Percentiles rank a stretch among this genome's conserved stretches.
Evolutionary conservation across 2,797 vertebrate genomes (phyloP).

Genomic region (Neosilurus hyrtlii): DNA sequence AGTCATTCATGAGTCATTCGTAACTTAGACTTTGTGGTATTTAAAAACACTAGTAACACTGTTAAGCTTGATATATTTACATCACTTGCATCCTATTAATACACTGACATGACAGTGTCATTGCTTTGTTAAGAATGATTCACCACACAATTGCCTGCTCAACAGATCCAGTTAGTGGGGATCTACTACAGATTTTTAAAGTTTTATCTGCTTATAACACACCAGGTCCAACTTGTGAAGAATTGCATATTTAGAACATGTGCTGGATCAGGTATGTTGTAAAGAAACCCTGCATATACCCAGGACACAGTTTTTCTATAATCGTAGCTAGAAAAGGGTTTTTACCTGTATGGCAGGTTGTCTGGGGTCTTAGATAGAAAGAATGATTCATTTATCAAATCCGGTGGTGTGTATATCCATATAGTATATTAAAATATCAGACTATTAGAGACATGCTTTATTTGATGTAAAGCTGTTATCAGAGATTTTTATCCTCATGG

Average conservation of each 20-base stretch:
- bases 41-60: neutral
- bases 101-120: neutral
- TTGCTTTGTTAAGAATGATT: neutral
- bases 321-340: neutral
- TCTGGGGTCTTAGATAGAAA: neutral
- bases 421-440: slow-evolving; percentile 6
- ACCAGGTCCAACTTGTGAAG: neutral
- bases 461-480: slow-evolving; percentile 8
- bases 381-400: slow-evolving; percentile 10
- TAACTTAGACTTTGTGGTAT: neutral
- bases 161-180: neutral
- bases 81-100: neutral
- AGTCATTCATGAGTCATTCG: no score
- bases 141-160: neutral
- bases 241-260: neutral
- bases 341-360: neutral
- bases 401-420: neutral
- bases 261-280: neutral
- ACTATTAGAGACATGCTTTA: neutral
- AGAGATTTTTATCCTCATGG: neutral
- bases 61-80: neutral
- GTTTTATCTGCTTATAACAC: neutral
- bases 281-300: neutral
- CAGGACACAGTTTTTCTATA: neutral
- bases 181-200: neutral